These are phyloP conservation scores for Catalaphyllia jardinei DNA, from an alignment of 64 coral and sea anemone genomes.

Conservation along the genomic window DNA sequence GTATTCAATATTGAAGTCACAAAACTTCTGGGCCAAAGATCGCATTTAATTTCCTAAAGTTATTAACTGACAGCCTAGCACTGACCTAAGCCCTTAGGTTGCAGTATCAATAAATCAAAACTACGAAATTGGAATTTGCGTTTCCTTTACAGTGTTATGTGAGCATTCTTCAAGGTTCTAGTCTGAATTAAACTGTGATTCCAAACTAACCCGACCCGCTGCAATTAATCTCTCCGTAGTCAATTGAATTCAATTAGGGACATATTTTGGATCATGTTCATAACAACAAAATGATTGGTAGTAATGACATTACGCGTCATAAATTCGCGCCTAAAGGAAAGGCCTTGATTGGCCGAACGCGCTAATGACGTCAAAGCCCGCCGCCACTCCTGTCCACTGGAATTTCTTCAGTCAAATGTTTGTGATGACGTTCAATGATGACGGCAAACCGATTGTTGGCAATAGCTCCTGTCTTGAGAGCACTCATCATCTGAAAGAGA, in stretches of 20 bases:
- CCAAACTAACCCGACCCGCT: background rate
- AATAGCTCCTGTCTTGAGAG: constrained; percentile 83
- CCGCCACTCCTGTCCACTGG: constrained; percentile 78
- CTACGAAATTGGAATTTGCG: background rate
- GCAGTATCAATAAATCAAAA: too few relatives aligned
- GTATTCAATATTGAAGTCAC: too few relatives aligned
- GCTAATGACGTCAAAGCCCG: constrained; percentile 46
- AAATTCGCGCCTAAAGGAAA: background rate
- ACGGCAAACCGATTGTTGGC: constrained; percentile 89
- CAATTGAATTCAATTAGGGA: background rate
- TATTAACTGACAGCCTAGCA: too few relatives aligned
- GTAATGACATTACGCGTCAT: background rate
- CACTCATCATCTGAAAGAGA: constrained; percentile 73
- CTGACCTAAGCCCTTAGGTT: too few relatives aligned
- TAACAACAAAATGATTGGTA: background rate
- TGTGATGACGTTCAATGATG: constrained; percentile 77
- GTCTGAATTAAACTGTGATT: background rate
- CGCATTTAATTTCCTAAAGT: too few relatives aligned
- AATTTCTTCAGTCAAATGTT: constrained; percentile 74
- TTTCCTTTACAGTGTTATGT: background rate
- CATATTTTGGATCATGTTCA: background rate
- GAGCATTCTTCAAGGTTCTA: too few relatives aligned
- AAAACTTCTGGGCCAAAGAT: too few relatives aligned
- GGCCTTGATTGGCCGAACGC: background rate
- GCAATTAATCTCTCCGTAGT: background rate